Evolutionary conservation across 2,797 vertebrate species (phyloP), one percentile per base, ranked within the genome.

Genomic region (Hemibagrus guttatus): DNA sequence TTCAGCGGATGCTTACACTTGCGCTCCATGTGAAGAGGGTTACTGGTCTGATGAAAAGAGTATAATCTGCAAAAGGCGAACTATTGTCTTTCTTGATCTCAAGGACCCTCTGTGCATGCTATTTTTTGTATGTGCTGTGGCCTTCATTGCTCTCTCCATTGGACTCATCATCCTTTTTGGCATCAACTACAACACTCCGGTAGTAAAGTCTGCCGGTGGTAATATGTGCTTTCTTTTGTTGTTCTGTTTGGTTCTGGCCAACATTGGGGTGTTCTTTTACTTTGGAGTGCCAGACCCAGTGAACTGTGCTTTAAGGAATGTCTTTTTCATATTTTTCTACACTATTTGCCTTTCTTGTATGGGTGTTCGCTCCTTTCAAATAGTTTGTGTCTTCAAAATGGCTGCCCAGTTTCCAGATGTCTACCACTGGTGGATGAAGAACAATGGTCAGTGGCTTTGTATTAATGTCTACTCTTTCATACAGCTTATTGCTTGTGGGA

Each of bases 371-470:
- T 95, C 96, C 16, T 97, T 97, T 92, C 97, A 97, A 89, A 94
- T 97, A n/a, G 90, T 97, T 87, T 95, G 95, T 66, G 93, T 97
- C 90, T 98, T 97, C 90, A 97, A 97, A 94, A 95, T 97, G 72
- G 95, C 95, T 0, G 82, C 93, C 4, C 95, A 93, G 80, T 92
- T 93, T 11, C 97, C 96, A 0, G 92, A 86, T 0, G 81, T 96
- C 3, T 90, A 96, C 39, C 90, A 72, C 0, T 94, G 91, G 81
- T 98, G 97, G 96, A 93, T 93, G 71, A 96, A 94, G 89, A 92
- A 93, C 90, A 91, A 94, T 0, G 95, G 96, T 0, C 95, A 96
- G 0, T 90, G 92, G 91, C 86, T 96, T 68, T 92, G 96, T 63
- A 93, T 97, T 21, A 83, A 31, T 0, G 58, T 82, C n/a, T 92